Percentiles rank a stretch among this genome's conserved stretches.
These are phyloP conservation scores for Lepidurus arcticus DNA, from an alignment of 1,140 invertebrate species.

Conservation along the genomic window DNA sequence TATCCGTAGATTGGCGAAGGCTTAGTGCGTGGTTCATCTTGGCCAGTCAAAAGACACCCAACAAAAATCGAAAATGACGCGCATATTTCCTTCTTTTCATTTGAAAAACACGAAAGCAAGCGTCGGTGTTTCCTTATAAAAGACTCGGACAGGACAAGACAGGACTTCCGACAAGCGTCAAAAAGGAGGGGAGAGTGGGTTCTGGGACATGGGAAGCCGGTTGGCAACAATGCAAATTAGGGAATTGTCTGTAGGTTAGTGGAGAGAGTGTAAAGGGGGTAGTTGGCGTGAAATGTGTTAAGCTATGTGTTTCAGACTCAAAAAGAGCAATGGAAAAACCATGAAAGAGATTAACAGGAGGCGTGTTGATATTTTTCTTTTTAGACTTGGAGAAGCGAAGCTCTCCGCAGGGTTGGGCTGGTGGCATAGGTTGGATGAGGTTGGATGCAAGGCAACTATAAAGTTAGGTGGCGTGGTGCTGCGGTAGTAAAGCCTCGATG, in stretches of 20 bases:
- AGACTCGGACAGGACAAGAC: background rate
- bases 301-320: background rate
- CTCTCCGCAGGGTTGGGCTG: background rate
- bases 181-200: background rate
- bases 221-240: background rate
- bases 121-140: background rate
- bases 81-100: background rate
- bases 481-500: background rate
- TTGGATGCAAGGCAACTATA: constrained; percentile 1
- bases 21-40: no score
- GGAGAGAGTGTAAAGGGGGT: background rate
- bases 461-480: background rate
- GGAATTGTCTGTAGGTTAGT: background rate
- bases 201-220: background rate
- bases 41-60: background rate
- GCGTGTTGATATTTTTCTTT: background rate
- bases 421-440: background rate
- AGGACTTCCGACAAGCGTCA: background rate
- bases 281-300: background rate
- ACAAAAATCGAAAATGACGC: background rate
- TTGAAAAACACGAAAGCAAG: background rate
- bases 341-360: background rate
- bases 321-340: background rate
- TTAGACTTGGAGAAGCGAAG: background rate
- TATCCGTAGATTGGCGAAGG: background rate